Conservation (phyloP, 2,888 invertebrate species). For the Drosophila falleni region DNA sequence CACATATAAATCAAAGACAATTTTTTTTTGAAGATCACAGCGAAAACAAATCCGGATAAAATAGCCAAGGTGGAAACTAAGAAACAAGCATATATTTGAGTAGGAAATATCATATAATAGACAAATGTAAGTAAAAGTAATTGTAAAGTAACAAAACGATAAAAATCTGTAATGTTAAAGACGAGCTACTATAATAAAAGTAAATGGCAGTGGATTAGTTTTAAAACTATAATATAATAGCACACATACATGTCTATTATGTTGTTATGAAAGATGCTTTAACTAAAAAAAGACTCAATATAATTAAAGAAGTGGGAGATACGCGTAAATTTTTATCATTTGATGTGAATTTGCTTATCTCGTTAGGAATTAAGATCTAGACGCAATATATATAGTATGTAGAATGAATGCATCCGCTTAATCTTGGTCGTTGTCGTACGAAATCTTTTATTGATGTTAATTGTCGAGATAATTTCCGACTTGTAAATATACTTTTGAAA, state of each 20-base stretch:
- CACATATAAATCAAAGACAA: neutral
- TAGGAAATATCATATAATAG: neutral
- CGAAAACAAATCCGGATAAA: neutral
- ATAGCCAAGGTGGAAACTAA: neutral
- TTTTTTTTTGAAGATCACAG: neutral
- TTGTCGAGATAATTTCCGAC: conserved; percentile 23
- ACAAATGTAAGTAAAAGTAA: neutral
- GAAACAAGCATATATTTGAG: neutral
- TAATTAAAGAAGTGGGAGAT: conserved; percentile 9
- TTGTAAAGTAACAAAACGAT: neutral
- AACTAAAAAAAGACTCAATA: conserved; percentile 5
- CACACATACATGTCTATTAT: neutral
- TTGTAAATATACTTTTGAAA: conserved; percentile 17
- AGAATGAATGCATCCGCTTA: conserved; percentile 10
- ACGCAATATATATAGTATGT: conserved; percentile 11
- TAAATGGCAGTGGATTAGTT: conserved; percentile 1
- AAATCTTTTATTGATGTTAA: conserved; percentile 29
- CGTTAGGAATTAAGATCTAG: conserved; percentile 14
- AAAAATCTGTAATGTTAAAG: neutral
- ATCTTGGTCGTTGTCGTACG: conserved; percentile 22
- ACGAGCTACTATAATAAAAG: neutral
- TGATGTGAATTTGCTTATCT: conserved; percentile 16
- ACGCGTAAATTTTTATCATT: conserved; percentile 10
- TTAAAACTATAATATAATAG: neutral
- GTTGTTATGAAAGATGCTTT: neutral